phyloP scores from a whole-genome alignment of 2,113 vertebrate genomes.

The Pygoscelis adeliae region DNA sequence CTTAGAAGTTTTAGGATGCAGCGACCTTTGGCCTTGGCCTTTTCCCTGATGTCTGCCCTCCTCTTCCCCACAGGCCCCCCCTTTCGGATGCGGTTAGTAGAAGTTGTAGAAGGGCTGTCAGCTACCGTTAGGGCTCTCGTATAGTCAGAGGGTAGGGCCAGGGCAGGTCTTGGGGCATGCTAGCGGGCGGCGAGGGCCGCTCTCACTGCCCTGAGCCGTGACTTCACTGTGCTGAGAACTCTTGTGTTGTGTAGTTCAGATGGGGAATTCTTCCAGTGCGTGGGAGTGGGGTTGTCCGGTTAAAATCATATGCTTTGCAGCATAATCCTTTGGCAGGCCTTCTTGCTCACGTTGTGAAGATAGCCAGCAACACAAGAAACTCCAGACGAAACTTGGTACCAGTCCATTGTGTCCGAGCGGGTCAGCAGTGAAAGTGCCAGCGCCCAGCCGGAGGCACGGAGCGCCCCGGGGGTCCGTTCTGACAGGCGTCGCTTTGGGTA shows the following conservation, averaged over 20 bases:
- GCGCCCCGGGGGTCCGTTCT: neutral
- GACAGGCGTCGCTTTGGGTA: accelerated
- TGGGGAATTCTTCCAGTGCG: neutral
- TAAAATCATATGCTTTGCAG: neutral
- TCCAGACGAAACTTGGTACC: neutral
- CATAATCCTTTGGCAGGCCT: neutral
- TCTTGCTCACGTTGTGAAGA: accelerated
- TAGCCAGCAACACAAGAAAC: neutral
- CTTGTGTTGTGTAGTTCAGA: accelerated
- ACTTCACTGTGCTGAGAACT: accelerated
- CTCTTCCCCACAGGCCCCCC: neutral
- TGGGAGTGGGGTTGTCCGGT: neutral
- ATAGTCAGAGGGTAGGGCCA: accelerated
- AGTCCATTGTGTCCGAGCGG: neutral
- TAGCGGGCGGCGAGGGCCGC: neutral
- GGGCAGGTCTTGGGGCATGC: neutral
- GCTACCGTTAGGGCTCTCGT: accelerated
- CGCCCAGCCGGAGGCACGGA: accelerated
- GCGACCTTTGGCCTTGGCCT: neutral
- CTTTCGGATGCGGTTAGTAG: accelerated
- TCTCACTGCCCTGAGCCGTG: neutral
- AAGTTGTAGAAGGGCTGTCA: neutral
- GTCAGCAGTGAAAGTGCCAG: neutral
- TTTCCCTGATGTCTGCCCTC: neutral
- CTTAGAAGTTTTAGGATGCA: neutral